phyloP scores from a whole-genome alignment of 2,888 invertebrate species.

The Eupithecia subfuscata region DNA sequence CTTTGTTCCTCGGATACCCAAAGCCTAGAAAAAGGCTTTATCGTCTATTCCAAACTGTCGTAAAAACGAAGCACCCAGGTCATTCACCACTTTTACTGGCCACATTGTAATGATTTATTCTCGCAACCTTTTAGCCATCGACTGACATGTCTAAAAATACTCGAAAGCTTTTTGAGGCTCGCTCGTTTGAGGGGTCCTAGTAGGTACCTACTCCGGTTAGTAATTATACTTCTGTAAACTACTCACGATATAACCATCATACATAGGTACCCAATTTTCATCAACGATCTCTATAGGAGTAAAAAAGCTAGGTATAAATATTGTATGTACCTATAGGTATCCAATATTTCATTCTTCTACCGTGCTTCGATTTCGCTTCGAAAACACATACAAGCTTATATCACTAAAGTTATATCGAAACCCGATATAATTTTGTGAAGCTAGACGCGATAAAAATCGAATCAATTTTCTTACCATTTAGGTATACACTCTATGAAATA shows the following conservation, averaged over 20 bases:
- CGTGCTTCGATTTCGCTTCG: background rate
- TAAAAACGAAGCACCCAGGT: conserved; percentile 29
- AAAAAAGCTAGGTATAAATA: no score
- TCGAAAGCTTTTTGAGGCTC: conserved; percentile 5
- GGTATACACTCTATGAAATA: conserved; percentile 28
- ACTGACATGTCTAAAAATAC: conserved; percentile 9
- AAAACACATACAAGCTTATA: background rate
- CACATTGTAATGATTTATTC: conserved; percentile 30
- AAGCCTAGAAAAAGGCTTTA: conserved; percentile 20
- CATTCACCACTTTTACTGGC: conserved; percentile 28
- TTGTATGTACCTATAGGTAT: no score
- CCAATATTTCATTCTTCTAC: background rate
- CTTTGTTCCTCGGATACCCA: conserved; percentile 13
- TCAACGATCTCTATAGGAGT: background rate
- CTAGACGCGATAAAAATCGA: conserved; percentile 17
- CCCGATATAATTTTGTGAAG: conserved; percentile 3
- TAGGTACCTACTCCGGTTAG: background rate
- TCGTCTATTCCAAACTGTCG: conserved; percentile 22
- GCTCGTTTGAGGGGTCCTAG: background rate
- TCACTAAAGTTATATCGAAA: background rate
- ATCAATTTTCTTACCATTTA: conserved; percentile 21
- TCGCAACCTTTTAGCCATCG: conserved; percentile 21
- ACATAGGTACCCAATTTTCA: background rate
- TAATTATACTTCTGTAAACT: background rate
- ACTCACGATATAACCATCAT: background rate